phyloP scores from a whole-genome alignment of 2,113 vertebrate species.

The Zonotrichia leucophrys region DNA sequence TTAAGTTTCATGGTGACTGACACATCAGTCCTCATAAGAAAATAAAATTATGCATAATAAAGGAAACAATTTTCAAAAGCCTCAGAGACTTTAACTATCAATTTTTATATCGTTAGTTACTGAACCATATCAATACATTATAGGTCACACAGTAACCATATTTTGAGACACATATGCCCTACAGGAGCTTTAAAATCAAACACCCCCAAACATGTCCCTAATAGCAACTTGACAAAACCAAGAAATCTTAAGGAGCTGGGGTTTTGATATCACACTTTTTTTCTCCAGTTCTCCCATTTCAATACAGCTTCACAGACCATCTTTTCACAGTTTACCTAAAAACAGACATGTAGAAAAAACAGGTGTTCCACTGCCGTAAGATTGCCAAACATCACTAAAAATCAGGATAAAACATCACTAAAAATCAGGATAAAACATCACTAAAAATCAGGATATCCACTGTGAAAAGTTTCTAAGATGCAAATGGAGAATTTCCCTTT shows the following conservation, averaged over 20 bases:
- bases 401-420: background rate
- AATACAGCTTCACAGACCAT: background rate
- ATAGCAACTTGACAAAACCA: background rate
- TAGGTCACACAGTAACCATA: background rate
- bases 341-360: background rate
- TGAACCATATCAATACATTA: background rate
- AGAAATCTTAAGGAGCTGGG: background rate
- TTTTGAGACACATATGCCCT: background rate
- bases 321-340: background rate
- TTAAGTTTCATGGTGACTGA: background rate
- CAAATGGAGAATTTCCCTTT: background rate
- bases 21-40: background rate
- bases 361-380: background rate
- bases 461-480: background rate
- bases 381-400: background rate
- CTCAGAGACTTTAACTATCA: background rate
- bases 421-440: background rate
- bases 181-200: background rate
- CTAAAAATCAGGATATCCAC: background rate
- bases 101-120: background rate
- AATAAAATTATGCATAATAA: background rate
- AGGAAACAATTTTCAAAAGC: background rate
- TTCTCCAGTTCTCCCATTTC: background rate
- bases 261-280: background rate
- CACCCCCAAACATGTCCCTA: background rate